A percentile compares a stretch with the other conserved stretches of the same genome.
phyloP scores from a whole-genome alignment of 2,797 vertebrate species.

The Manis crassicaudata region DNA sequence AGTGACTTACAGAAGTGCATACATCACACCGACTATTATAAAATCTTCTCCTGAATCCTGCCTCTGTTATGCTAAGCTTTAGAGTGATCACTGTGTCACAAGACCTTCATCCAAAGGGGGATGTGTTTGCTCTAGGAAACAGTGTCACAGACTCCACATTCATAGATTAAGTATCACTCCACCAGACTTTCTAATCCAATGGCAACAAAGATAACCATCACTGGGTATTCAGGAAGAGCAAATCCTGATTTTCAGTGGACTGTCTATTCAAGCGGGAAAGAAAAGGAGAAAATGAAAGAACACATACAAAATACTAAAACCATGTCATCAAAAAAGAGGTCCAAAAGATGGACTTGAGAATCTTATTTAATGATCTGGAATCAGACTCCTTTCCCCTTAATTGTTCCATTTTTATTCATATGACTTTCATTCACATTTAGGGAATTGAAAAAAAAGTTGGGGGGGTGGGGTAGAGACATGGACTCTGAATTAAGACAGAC shows the following conservation, averaged over 20 bases:
- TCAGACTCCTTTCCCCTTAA: not conserved
- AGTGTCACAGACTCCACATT: not conserved
- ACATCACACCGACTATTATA: not conserved
- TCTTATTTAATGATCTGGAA: not conserved
- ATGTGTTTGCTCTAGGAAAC: not conserved
- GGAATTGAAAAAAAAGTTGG: not conserved
- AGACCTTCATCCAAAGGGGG: not conserved
- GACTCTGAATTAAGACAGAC: not conserved
- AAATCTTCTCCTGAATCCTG: not conserved
- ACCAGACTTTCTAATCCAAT: not conserved
- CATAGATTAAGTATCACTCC: not conserved
- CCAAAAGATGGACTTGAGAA: not conserved
- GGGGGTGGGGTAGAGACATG: rapidly evolving
- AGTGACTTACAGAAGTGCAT: not conserved
- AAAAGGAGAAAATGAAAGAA: not conserved
- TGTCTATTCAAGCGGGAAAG: not conserved
- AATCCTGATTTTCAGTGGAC: not conserved
- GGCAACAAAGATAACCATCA: not conserved
- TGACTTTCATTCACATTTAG: not conserved
- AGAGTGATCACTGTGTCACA: not conserved
- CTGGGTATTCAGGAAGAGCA: not conserved
- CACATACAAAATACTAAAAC: not conserved
- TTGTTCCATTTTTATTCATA: not conserved
- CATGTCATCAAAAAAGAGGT: not conserved
- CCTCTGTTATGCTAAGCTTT: not conserved